phyloP scores from a whole-genome alignment of 2,113 vertebrate species.

The Cinclus mexicanus region DNA sequence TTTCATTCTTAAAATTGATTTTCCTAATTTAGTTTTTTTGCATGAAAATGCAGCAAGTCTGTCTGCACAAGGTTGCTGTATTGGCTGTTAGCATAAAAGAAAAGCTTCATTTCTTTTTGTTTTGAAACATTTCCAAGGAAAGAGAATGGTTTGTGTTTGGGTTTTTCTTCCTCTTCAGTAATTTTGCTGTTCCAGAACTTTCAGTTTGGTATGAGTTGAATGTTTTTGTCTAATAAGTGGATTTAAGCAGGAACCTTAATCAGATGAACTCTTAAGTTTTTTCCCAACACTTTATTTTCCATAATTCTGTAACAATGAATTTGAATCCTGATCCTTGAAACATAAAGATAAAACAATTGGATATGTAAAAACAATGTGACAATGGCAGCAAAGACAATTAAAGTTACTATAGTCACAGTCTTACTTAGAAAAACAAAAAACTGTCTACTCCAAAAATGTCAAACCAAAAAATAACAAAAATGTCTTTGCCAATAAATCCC shows the following conservation, averaged over 20 bases:
- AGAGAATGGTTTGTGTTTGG: fast-evolving
- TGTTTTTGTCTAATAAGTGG: neutral
- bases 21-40: neutral
- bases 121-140: neutral
- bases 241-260: neutral
- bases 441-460: neutral
- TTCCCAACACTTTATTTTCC: neutral
- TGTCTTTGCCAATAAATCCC: neutral
- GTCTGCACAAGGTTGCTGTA: neutral
- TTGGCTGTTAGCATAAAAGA: neutral
- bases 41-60: neutral
- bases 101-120: neutral
- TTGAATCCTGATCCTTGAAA: neutral
- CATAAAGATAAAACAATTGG: neutral
- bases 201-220: neutral
- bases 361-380: neutral
- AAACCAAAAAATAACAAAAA: neutral
- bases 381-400: neutral
- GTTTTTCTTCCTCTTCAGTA: neutral
- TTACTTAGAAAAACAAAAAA: neutral
- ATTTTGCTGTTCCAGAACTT: neutral
- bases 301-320: neutral
- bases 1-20: neutral
- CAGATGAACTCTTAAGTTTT: neutral
- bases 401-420: neutral